Evolutionary conservation across 2,113 vertebrate genomes (phyloP).

Genomic region (Nanorana parkeri): DNA sequence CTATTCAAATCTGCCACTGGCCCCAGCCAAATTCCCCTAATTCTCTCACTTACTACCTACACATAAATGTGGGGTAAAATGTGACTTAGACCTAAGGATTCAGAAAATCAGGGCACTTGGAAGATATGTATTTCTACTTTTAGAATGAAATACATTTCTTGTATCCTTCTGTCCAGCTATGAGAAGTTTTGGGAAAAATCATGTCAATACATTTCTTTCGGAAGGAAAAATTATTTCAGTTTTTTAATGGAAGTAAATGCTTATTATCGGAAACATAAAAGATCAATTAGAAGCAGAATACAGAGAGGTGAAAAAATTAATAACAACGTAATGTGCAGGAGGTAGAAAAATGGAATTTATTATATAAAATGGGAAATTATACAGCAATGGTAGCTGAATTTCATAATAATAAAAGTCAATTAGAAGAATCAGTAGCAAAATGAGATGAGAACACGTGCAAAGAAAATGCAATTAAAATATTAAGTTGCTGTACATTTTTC

Average conservation of each 20-base stretch:
- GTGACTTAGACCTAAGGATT: no score
- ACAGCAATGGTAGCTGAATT: constrained; percentile 27
- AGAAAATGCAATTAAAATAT: constrained; percentile 42
- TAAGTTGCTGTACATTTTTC: constrained; percentile 16
- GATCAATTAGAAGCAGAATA: constrained; percentile 54
- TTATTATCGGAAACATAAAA: constrained; percentile 55
- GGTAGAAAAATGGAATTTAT: constrained; percentile 49
- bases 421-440: constrained; percentile 42
- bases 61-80: no score
- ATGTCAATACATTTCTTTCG: not conserved
- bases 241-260: constrained; percentile 34
- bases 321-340: constrained; percentile 43
- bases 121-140: no score
- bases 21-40: no score
- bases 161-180: not conserved
- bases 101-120: no score
- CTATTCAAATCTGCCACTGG: no score
- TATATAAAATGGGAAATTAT: constrained; percentile 47
- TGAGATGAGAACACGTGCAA: constrained; percentile 44
- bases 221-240: not conserved
- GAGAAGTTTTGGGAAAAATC: constrained; percentile 20
- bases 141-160: no score
- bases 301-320: constrained; percentile 49
- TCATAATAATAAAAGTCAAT: constrained; percentile 50
- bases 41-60: no score